These are phyloP conservation scores for Cardinalis cardinalis DNA, from an alignment of 2,113 vertebrate genomes.

Conservation along the genomic window DNA sequence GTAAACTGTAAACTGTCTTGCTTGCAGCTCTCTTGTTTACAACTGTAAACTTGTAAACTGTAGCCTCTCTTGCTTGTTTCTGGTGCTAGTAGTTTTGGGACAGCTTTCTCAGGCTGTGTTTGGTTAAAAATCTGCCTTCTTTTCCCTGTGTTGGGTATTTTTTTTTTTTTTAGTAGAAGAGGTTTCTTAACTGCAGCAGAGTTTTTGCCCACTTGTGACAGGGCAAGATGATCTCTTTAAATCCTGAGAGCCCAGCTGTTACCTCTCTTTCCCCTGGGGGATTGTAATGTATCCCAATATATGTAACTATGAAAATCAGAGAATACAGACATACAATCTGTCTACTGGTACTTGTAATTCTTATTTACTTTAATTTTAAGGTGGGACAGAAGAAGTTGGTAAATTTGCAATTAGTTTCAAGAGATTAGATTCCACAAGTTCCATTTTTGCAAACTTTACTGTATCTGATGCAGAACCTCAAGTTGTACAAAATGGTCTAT, in stretches of 20 bases:
- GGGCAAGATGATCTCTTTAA: neutral
- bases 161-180: neutral
- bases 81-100: neutral
- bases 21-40: neutral
- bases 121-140: neutral
- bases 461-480: neutral
- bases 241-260: neutral
- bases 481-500: neutral
- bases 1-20: neutral
- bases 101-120: neutral
- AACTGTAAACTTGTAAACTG: neutral
- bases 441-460: neutral
- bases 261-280: neutral
- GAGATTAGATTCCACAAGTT: neutral
- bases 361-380: neutral
- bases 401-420: neutral
- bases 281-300: neutral
- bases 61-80: neutral
- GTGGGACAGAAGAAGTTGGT: neutral
- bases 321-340: neutral
- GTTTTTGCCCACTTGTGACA: neutral
- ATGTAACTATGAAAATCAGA: neutral
- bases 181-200: neutral
- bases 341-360: neutral
- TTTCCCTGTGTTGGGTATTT: neutral